These are phyloP conservation scores for Narcine bancroftii DNA, from an alignment of 2,113 vertebrate genomes.

Conservation along the genomic window DNA sequence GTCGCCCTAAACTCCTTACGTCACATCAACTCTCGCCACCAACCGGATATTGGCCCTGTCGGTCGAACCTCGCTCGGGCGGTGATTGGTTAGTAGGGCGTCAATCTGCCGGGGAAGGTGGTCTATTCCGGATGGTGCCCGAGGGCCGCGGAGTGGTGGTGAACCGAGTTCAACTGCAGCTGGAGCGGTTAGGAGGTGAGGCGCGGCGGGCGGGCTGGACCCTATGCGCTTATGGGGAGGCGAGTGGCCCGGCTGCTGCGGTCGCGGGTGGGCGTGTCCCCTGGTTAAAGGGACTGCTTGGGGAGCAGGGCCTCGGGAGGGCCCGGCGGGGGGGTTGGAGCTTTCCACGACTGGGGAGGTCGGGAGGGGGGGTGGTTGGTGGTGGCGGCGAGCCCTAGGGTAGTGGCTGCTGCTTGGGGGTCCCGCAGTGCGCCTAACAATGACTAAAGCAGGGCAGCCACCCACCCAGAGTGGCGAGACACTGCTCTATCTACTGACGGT, in stretches of 20 bases:
- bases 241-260: neutral
- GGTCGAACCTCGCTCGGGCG: no score
- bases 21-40: neutral
- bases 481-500: neutral
- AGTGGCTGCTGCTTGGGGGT: neutral
- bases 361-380: no score
- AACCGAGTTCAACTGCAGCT: neutral
- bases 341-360: no score
- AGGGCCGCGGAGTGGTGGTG: neutral
- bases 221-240: neutral
- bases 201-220: neutral
- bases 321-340: neutral
- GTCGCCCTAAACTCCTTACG: neutral
- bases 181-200: neutral
- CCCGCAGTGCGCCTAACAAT: neutral
- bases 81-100: neutral
- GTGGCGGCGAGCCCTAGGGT: neutral
- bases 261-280: neutral
- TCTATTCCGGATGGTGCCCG: no score
- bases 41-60: neutral
- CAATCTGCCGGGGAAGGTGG: neutral
- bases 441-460: neutral
- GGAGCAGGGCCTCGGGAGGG: neutral
- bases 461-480: neutral
- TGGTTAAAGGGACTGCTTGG: neutral